Evolutionary conservation across 2,797 vertebrate genomes (phyloP).

Genomic region (Spea hammondii): DNA sequence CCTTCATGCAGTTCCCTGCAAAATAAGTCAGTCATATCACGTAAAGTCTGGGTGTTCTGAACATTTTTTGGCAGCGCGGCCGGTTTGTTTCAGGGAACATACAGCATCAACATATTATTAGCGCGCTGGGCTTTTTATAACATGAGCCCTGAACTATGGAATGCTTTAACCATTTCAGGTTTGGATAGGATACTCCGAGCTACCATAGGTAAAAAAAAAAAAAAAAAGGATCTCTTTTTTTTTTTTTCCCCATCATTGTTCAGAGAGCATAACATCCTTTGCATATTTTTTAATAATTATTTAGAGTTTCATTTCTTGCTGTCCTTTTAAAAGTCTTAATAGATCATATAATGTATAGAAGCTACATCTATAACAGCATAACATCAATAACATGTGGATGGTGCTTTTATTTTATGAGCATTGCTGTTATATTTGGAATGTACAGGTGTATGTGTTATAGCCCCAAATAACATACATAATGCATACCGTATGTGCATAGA

Average conservation of each 20-base stretch:
- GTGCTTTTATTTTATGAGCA: too few species aligned
- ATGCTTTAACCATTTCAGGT: background rate
- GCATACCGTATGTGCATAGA: background rate
- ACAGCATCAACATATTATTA: constrained; percentile 53
- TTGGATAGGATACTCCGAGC: background rate
- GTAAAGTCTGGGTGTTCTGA: constrained; percentile 77
- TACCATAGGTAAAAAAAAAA: too few species aligned
- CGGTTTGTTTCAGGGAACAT: constrained; percentile 63
- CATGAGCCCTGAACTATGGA: background rate
- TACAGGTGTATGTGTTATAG: too few species aligned
- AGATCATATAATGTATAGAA: too few species aligned
- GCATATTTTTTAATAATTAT: too few species aligned
- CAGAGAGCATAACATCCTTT: too few species aligned
- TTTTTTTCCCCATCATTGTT: background rate
- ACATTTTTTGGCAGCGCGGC: constrained; percentile 69
- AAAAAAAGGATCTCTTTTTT: background rate
- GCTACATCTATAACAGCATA: too few species aligned
- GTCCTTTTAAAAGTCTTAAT: too few species aligned
- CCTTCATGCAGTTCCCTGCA: constrained; percentile 70
- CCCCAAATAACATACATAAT: too few species aligned
- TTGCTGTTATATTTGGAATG: too few species aligned
- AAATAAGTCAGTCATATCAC: constrained; percentile 78
- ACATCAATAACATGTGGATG: too few species aligned
- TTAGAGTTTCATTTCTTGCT: too few species aligned
- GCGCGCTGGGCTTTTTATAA: constrained; percentile 48